A percentile compares a stretch with the other conserved stretches of the same genome.
phyloP scores from a whole-genome alignment of 2,888 invertebrate genomes.

The Drosophila koepferae region DNA sequence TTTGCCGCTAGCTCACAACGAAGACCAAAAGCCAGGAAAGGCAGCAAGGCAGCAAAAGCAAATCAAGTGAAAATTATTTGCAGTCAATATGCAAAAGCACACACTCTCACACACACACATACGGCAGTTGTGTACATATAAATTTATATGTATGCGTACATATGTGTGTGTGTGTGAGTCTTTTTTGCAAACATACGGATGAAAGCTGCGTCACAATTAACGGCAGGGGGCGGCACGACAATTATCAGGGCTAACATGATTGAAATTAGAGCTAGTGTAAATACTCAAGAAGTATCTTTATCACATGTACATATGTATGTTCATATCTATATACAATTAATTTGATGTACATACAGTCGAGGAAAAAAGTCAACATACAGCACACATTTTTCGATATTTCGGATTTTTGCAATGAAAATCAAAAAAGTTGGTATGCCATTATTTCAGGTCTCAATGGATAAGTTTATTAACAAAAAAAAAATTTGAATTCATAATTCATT shows the following conservation, averaged over 20 bases:
- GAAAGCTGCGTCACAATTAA: constrained; percentile 53
- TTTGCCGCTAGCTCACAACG: constrained; percentile 18
- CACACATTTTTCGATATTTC: too few relatives aligned
- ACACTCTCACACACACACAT: constrained; percentile 14
- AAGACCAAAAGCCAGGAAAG: constrained; percentile 15
- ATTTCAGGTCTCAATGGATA: too few relatives aligned
- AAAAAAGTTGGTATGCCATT: too few relatives aligned
- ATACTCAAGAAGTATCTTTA: neutral
- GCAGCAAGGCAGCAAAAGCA: constrained; percentile 40
- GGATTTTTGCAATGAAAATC: too few relatives aligned
- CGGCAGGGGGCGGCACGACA: constrained; percentile 18
- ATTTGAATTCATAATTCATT: too few relatives aligned
- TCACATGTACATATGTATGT: too few relatives aligned
- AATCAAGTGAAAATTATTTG: constrained; percentile 78
- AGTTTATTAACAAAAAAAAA: too few relatives aligned
- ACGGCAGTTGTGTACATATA: constrained; percentile 1
- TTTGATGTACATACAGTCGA: neutral
- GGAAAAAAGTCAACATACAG: too few relatives aligned
- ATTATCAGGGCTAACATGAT: constrained; percentile 43
- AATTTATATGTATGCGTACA: neutral
- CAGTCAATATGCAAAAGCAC: constrained; percentile 73
- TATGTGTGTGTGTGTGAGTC: constrained; percentile 5
- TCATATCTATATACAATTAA: constrained; percentile 4
- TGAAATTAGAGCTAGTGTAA: constrained; percentile 35
- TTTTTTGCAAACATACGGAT: constrained; percentile 22